phyloP scores from a whole-genome alignment of 2,888 invertebrate genomes.

The Cepaea hortensis region DNA sequence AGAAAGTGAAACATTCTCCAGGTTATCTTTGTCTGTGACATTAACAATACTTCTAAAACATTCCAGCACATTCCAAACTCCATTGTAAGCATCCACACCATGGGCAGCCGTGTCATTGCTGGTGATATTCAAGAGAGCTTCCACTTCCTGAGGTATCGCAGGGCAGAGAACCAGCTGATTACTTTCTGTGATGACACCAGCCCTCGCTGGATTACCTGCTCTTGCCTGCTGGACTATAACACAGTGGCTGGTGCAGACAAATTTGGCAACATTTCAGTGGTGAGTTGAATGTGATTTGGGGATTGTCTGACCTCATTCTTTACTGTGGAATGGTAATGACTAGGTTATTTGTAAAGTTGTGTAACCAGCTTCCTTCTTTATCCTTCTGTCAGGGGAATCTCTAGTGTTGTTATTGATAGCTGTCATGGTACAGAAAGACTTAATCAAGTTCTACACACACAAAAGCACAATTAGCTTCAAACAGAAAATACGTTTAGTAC shows the following conservation, averaged over 20 bases:
- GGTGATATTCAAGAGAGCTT: conserved; percentile 95
- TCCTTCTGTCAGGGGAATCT: no score
- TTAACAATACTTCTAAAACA: background rate
- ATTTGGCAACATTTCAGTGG: conserved; percentile 95
- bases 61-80: conserved; percentile 93
- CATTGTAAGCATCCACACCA: conserved; percentile 93
- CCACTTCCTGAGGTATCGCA: conserved; percentile 94
- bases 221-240: conserved; percentile 94
- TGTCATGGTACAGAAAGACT: no score
- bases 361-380: no score
- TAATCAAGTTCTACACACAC: no score
- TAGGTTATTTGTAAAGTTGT: no score
- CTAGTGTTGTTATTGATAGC: no score
- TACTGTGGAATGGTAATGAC: no score
- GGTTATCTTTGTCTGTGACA: no score
- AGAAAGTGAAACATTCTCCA: no score
- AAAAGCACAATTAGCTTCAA: no score
- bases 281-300: conserved; percentile 77
- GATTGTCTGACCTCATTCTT: background rate
- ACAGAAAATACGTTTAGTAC: no score
- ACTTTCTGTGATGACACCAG: conserved; percentile 99
- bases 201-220: conserved; percentile 96
- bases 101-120: conserved; percentile 95
- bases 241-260: conserved; percentile 97
- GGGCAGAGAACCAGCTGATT: conserved; percentile 96